Conservation (phyloP, 1,140 invertebrate genomes). For the Lepidurus packardi region DNA sequence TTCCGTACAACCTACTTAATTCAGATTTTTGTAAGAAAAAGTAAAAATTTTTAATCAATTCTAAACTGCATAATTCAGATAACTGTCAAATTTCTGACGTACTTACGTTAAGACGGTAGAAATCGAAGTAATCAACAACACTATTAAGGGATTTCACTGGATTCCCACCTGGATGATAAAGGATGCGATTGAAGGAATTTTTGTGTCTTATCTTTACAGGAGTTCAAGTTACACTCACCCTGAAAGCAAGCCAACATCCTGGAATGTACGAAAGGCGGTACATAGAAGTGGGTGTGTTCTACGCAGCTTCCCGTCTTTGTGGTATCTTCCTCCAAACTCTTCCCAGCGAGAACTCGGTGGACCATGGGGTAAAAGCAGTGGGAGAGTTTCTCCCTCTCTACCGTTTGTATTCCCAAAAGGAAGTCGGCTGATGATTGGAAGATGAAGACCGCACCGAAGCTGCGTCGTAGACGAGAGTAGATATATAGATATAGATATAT, state of each 20-base stretch:
- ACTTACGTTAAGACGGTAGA: too few relatives aligned
- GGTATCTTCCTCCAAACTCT: background rate
- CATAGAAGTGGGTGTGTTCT: background rate
- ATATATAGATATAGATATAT: background rate
- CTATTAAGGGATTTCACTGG: too few relatives aligned
- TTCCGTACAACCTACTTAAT: too few relatives aligned
- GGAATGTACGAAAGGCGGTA: background rate
- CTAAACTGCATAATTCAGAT: too few relatives aligned
- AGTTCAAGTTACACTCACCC: background rate
- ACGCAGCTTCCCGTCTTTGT: background rate
- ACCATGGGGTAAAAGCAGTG: background rate
- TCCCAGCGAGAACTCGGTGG: background rate
- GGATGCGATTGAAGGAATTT: background rate
- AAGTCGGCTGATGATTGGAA: background rate
- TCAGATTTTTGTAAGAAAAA: too few relatives aligned
- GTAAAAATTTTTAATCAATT: too few relatives aligned
- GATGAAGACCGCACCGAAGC: background rate
- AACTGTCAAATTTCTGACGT: too few relatives aligned
- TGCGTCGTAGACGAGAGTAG: background rate
- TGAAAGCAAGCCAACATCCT: background rate
- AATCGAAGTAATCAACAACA: too few relatives aligned
- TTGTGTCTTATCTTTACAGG: background rate
- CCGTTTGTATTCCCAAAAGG: background rate
- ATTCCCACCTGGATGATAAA: background rate
- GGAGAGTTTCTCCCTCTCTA: background rate